A percentile compares a stretch with the other conserved stretches of the same genome.
Conservation (phyloP, 2,888 invertebrate species). For the Leptarthrus brevirostris region DNA sequence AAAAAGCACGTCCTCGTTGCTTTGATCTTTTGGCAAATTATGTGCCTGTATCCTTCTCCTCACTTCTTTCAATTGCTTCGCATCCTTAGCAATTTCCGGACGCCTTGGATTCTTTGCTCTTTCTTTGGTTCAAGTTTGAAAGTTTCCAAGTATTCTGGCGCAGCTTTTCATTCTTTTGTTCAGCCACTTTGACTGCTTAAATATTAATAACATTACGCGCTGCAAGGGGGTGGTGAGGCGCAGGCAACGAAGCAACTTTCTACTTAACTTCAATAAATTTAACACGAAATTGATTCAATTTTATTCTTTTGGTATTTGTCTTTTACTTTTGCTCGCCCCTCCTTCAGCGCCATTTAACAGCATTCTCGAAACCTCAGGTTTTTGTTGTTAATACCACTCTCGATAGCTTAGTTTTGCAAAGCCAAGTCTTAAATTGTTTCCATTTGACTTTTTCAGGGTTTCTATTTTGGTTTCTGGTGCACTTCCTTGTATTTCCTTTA, state of each 20-base stretch:
- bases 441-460: neutral
- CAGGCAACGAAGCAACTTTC: neutral
- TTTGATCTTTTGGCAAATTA: conserved; percentile 48
- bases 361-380: conserved; percentile 2
- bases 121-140: neutral
- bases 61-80: conserved; percentile 17
- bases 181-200: conserved; percentile 36
- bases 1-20: conserved; percentile 37
- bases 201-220: conserved; percentile 46
- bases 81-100: neutral
- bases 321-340: neutral
- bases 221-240: neutral
- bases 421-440: neutral
- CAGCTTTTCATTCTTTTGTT: conserved; percentile 22
- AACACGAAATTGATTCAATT: conserved; percentile 49
- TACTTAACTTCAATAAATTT: conserved; percentile 49
- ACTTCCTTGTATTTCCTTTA: conserved; percentile 4
- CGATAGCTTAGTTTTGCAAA: neutral
- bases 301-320: conserved; percentile 30
- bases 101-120: neutral
- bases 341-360: neutral
- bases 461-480: conserved; percentile 6
- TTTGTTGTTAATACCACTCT: neutral
- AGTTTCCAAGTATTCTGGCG: neutral
- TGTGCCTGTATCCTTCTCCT: conserved; percentile 7